These are phyloP conservation scores for Apodemus agrarius DNA, from an alignment of 2,797 vertebrate genomes.

Conservation along the genomic window DNA sequence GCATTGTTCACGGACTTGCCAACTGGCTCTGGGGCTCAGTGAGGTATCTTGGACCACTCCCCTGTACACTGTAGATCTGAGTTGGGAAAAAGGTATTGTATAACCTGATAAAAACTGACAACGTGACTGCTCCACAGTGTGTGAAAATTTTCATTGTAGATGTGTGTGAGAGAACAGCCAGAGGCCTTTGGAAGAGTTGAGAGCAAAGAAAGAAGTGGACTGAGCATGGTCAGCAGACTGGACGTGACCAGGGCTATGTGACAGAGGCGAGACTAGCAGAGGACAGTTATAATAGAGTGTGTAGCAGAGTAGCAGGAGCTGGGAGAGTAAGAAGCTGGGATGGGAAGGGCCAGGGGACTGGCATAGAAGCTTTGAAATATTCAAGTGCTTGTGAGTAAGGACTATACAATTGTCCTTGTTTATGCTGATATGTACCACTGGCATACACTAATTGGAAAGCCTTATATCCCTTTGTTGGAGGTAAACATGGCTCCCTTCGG, in stretches of 20 bases:
- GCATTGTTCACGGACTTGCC: constrained; percentile 37
- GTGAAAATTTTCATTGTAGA: neutral
- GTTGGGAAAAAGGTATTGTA: neutral
- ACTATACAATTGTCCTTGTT: too few relatives aligned
- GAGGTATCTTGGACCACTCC: neutral
- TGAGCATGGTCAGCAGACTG: neutral
- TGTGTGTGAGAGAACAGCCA: neutral
- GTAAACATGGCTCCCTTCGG: neutral
- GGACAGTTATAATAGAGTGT: neutral
- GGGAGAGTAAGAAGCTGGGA: too few relatives aligned
- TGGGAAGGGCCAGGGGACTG: neutral
- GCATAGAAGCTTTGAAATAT: neutral
- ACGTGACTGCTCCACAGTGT: neutral
- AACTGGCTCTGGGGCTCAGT: neutral
- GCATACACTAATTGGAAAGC: neutral
- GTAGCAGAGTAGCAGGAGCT: neutral
- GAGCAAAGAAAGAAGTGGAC: neutral
- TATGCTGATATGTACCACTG: too few relatives aligned
- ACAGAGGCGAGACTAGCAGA: neutral
- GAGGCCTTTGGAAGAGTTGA: neutral
- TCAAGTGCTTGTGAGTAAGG: neutral
- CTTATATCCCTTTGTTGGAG: neutral
- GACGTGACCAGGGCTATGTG: too few relatives aligned
- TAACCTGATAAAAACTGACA: neutral
- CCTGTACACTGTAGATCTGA: neutral